Evolutionary conservation across 2,888 invertebrate species (phyloP), one percentile per base, ranked within the genome.

Genomic region (Athrips mouffetella): DNA sequence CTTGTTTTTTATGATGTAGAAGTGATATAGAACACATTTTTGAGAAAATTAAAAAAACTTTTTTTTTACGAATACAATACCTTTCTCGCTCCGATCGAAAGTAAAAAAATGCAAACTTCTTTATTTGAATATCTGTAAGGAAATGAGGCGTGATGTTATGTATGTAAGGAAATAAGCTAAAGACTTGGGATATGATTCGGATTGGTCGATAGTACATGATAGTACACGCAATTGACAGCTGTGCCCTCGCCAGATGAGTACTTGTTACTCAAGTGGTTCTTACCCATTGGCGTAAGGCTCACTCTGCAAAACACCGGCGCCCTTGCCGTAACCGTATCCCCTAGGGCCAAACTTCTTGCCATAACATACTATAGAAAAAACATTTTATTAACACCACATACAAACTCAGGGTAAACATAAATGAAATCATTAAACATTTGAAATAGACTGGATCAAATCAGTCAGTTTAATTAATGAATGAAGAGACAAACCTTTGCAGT

Each of bases 311-410:
- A 96, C 96, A 78, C 97, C 97, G 78, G 95, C 96, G 76, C 99
- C 98, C 90, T 96, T 96, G 73, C 98, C 98, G 88, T 96, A 98
- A 73, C 98, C 98, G 87, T 98, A 98, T 85, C 97, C 97, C 90
- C 96, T 98, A 72, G 98, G 98, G 71, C 98, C 98, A 90, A 96
- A 98, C 91, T 94, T 96, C 92, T 97, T 96, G 80, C 94, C 96
- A 91, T 99, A 98, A 92, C 98, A 98, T 76, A 95, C 95, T 96
- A 85, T 50, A 80, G 79, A 80, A 66, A 76, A 80, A 80, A 80
- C 62, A 73, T 59, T 27, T 50, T 52, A 72, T 73, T 75, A 71
- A 62, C 65, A 65, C 60, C 57, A 66, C 48, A 59, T 56, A 59
- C 55, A 58, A 50, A 53, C 56, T 51, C 44, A 33, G 41, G 35